These are phyloP conservation scores for Bicyclus anynana DNA, from an alignment of 1,140 invertebrate genomes.

Conservation along the genomic window DNA sequence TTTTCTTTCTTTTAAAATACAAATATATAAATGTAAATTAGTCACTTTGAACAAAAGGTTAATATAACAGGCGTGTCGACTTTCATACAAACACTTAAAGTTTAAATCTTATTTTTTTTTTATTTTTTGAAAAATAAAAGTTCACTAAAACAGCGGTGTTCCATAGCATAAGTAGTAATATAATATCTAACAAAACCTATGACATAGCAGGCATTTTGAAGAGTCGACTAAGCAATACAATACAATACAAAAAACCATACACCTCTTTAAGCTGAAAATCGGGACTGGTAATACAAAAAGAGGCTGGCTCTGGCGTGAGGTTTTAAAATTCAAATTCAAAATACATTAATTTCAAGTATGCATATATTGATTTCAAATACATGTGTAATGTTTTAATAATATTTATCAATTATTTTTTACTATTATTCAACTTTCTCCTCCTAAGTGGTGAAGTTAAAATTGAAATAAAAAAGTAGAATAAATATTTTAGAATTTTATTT, in stretches of 20 bases:
- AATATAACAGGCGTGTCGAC: slow-evolving; percentile 12
- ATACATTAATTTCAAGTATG: no score
- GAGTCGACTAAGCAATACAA: slow-evolving; percentile 29
- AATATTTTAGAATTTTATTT: no score
- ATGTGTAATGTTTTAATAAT: no score
- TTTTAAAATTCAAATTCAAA: not conserved
- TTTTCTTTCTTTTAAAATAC: no score
- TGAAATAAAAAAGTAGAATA: no score
- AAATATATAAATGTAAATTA: not conserved
- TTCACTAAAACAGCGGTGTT: slow-evolving; percentile 12
- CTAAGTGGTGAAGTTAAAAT: no score
- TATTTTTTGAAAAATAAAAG: not conserved
- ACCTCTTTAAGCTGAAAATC: slow-evolving; percentile 31
- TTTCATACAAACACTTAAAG: not conserved
- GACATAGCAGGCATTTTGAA: slow-evolving; percentile 26
- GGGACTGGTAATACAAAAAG: slow-evolving; percentile 26
- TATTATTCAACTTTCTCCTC: no score
- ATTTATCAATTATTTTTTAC: no score
- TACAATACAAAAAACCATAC: slow-evolving; percentile 32
- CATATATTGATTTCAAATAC: no score
- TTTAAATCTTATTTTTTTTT: no score
- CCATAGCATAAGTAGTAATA: not conserved
- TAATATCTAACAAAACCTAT: slow-evolving; percentile 14
- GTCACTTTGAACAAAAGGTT: not conserved
- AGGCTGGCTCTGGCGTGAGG: slow-evolving; percentile 15